A percentile compares a stretch with the other conserved stretches of the same genome.
These are phyloP conservation scores for Oreochromis grahami DNA, from an alignment of 2,797 vertebrate genomes.

Conservation along the genomic window DNA sequence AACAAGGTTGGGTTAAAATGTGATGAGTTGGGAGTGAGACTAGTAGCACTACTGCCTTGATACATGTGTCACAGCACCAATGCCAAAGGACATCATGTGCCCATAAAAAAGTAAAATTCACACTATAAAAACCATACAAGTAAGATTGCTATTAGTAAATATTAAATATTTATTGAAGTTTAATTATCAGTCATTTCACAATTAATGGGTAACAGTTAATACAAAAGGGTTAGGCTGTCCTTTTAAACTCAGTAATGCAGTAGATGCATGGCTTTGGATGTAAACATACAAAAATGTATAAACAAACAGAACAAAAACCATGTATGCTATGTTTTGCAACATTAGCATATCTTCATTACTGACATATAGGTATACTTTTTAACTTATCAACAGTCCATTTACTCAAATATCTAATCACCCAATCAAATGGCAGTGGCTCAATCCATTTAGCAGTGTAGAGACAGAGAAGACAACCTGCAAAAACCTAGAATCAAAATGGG, in stretches of 20 bases:
- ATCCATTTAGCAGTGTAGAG: not conserved
- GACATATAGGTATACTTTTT: accelerated
- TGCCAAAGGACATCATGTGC: not conserved
- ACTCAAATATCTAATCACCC: not conserved
- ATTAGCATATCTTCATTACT: not conserved
- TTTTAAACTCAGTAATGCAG: not conserved
- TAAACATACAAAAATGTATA: accelerated
- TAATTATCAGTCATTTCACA: not conserved
- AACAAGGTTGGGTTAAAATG: not conserved
- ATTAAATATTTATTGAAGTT: not conserved
- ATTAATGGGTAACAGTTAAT: not conserved
- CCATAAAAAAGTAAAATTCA: not conserved
- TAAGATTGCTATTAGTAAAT: not conserved
- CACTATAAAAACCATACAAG: not conserved
- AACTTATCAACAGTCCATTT: not conserved
- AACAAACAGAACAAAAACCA: not conserved
- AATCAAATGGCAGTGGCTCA: accelerated
- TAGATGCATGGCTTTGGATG: not conserved
- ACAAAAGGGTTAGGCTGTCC: accelerated
- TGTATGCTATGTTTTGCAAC: not conserved
- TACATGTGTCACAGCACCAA: not conserved
- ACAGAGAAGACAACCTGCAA: not conserved
- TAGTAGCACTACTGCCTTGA: not conserved
- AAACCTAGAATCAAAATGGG: not conserved
- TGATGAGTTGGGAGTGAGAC: not conserved